Evolutionary conservation across 2,888 invertebrate genomes (phyloP).

Genomic region (Dryadula phaetusa): DNA sequence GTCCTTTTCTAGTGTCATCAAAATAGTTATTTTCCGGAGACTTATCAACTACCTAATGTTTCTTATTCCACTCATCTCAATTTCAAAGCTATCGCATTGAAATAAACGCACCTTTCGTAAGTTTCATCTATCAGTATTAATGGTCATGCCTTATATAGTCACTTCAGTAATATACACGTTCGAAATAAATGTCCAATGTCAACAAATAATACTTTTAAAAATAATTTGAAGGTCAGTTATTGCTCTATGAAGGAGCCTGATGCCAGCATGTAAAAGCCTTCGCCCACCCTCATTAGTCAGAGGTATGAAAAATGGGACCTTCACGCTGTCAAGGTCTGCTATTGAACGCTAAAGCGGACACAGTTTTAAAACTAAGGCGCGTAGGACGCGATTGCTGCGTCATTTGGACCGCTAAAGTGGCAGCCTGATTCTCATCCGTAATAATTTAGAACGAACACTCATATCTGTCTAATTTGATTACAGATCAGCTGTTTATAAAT

Average conservation of each 20-base stretch:
- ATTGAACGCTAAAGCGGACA: conserved; percentile 40
- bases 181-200: neutral
- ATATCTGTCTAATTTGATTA: conserved; percentile 6
- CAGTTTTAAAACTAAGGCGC: conserved; percentile 31
- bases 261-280: conserved; percentile 37
- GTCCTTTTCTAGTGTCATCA: no score
- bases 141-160: neutral
- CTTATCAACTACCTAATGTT: no score
- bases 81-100: no score
- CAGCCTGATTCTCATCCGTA: conserved; percentile 19
- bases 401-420: conserved; percentile 7
- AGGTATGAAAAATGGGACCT: conserved; percentile 44
- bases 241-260: conserved; percentile 20
- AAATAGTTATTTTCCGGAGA: no score
- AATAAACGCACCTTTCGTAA: no score
- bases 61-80: no score
- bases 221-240: neutral
- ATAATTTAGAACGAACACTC: conserved; percentile 25
- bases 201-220: neutral
- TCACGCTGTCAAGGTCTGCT: conserved; percentile 46
- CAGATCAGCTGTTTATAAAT: conserved; percentile 9
- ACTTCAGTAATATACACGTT: neutral
- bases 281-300: conserved; percentile 48
- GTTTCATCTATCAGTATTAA: neutral
- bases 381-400: conserved; percentile 44